Evolutionary conservation across 2,113 vertebrate genomes (phyloP).

Genomic region (Bombycilla garrulus): DNA sequence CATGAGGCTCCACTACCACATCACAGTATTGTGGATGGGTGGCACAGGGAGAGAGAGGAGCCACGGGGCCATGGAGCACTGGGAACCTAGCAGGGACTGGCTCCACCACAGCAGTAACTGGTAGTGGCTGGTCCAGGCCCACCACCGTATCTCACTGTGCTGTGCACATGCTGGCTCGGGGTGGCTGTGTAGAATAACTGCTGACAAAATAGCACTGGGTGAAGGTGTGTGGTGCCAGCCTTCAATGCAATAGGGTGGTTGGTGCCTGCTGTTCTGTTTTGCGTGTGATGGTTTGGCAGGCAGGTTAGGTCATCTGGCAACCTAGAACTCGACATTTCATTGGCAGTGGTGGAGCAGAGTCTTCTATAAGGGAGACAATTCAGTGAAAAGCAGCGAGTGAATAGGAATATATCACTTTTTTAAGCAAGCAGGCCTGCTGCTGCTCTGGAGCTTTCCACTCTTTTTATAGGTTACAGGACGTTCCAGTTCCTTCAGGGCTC

Average conservation of each 20-base stretch:
- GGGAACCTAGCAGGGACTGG: not conserved
- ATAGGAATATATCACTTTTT: not conserved
- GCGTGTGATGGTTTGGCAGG: not conserved
- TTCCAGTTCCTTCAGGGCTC: not conserved
- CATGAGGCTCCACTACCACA: not conserved
- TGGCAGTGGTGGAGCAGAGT: not conserved
- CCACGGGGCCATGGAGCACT: accelerated
- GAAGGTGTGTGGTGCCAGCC: not conserved
- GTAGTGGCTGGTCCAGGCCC: not conserved
- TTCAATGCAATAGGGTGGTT: not conserved
- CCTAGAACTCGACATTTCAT: not conserved
- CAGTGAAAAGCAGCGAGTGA: not conserved
- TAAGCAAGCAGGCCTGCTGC: not conserved
- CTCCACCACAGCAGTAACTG: not conserved
- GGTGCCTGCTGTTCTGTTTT: not conserved
- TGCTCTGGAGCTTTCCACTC: not conserved
- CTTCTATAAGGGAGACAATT: not conserved
- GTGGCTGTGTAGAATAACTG: not conserved
- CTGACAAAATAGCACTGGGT: not conserved
- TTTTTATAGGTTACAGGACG: not conserved
- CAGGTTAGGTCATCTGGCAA: not conserved
- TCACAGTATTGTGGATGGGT: not conserved
- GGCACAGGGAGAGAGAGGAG: not conserved
- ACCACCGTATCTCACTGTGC: not conserved
- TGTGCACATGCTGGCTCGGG: not conserved